A percentile compares a stretch with the other conserved stretches of the same genome.
Evolutionary conservation across 2,113 vertebrate species (phyloP).

Genomic region (Rhynchomys soricoides): DNA sequence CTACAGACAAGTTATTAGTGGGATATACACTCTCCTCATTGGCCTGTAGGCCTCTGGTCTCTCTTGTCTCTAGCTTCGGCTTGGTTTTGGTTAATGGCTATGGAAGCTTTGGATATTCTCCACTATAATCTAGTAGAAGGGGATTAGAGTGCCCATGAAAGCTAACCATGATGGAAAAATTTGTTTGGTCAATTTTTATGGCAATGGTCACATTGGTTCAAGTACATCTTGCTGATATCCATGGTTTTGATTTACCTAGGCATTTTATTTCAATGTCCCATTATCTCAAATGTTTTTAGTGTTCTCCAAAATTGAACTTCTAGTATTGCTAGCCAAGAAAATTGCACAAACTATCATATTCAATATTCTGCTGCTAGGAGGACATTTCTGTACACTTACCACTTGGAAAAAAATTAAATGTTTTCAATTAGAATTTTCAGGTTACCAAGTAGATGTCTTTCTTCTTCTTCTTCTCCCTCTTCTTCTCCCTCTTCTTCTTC

Average conservation of each 20-base stretch:
- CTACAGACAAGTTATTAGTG: not conserved
- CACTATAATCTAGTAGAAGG: not conserved
- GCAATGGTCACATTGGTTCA: not conserved
- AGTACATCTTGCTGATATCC: conserved; percentile 4
- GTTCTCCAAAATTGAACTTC: not conserved
- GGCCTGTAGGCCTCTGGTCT: not conserved
- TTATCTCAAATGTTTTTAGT: conserved; percentile 10
- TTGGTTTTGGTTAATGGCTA: not conserved
- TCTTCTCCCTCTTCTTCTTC: rapidly evolving
- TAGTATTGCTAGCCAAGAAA: not conserved
- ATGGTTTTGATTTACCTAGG: not conserved
- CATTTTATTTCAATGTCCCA: conserved; percentile 1
- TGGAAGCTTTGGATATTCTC: not conserved
- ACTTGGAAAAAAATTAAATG: not conserved
- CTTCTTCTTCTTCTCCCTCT: not conserved
- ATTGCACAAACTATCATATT: not conserved
- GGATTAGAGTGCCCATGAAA: not conserved
- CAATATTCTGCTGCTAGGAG: not conserved
- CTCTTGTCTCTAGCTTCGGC: not conserved
- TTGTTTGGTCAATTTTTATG: not conserved
- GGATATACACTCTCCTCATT: not conserved
- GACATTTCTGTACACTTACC: not conserved
- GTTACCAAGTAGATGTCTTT: not conserved
- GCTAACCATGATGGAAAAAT: not conserved
- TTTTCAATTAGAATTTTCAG: not conserved